Base-by-base conservation (phyloP, 2,888 invertebrate species). In the Xanthorhoe designata region DNA sequence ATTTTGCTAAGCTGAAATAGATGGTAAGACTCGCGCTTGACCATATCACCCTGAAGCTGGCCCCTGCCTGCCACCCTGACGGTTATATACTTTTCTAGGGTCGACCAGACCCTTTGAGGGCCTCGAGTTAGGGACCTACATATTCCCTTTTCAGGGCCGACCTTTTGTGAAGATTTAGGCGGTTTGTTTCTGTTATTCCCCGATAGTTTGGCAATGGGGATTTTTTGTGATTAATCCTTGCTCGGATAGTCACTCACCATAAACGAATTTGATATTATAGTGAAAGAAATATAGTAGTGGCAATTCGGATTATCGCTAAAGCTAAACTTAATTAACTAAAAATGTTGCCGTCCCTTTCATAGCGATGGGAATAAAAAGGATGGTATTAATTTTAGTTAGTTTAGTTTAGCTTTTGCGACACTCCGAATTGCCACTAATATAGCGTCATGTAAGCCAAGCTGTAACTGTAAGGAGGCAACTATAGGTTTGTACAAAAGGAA, bases 71-170 rank as follows among this genome's bases (percentile, higher is more conserved):
- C 84, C 78, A 85, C 88, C 84, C 81, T 80, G 70, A 62, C 86
- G 86, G 87, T 87, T 92, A 91, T 92, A 90, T 92, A 91, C 91
- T 90, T 92, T 92, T 92, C 92, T 91, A 90, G 91, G 90, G 85
- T 89, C 88, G 89, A 83, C 79, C 85, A 86, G 91, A 89, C 89
- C 90, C 89, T 91, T 90, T 87, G 90, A 89, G 89, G 85, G 82
- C 77, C 84, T 86, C 80, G 84, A 87, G 89, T 87, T 87, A 84
- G 89, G 89, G 87, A 83, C 89, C 90, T 88, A 63, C 87, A 85
- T 89, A 89, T 87, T 86, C 87, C 85, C 84, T 87, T 89, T 89
- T 87, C 85, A 84, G 87, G 74, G 78, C 77, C 82, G 89, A 89
- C 89, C 91, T 90, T 89, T 74, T 74, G 70, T 86, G 81, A 81